Evolutionary conservation across 2,888 invertebrate genomes (phyloP), one percentile per base, ranked within the genome.

Genomic region (Tromatobia lineatoria): DNA sequence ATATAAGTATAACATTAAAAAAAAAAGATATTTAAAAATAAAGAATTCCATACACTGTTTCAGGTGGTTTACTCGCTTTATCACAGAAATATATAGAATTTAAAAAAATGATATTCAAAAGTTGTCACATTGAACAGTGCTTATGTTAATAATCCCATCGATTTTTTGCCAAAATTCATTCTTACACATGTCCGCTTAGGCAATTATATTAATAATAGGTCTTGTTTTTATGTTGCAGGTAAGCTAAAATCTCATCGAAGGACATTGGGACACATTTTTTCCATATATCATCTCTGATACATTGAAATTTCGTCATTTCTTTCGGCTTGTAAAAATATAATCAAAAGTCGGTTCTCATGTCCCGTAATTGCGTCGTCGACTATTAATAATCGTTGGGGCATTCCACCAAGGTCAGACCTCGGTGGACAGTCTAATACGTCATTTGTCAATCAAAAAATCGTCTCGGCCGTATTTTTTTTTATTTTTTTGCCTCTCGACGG

Each of bases 401-500:
- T 73, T 73, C 18, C 8, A n/a, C n/a, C n/a, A n/a, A n/a, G 13
- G 11, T 23, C n/a, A n/a, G 61, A 74, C 81, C 80, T 80, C 64
- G 80, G 61, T 45, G 80, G 57, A 57, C 38, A 42, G 23, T 71
- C 54, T 4, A 73, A 54, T 45, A 45, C 47, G 83, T 80, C 78
- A 64, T 75, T 81, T 79, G 84, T 84, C 84, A 79, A 81, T 84
- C 64, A 81, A 77, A 80, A 86, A 88, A 88, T 85, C 87, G 85
- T 86, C 88, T 71, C 29, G 89, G 90, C 10, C 34, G 10, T 3
- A 0, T 34, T 38, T 34, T 89, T 89, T 91, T 90, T 87, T 89
- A 88, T 86, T 87, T 85, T 83, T 67, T 80, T 78, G 61, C 64
- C 79, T 82, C 77, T 71, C 59, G 20, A 34, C 73, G 71, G 64